These are phyloP conservation scores for Gortyna flavago DNA, from an alignment of 2,888 invertebrate genomes.

Conservation along the genomic window DNA sequence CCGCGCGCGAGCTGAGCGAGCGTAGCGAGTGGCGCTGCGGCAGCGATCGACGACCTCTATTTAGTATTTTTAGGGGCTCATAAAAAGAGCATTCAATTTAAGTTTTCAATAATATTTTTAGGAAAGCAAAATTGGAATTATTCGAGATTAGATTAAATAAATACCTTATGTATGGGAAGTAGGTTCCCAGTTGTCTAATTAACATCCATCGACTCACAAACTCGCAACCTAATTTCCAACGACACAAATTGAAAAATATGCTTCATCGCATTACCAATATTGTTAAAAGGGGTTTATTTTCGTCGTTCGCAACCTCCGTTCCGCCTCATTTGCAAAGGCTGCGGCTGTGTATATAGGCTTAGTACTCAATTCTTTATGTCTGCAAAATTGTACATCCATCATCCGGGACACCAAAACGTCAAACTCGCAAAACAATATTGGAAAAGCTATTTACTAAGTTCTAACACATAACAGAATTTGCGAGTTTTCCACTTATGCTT, in stretches of 20 bases:
- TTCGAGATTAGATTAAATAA: not conserved
- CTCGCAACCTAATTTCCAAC: not conserved
- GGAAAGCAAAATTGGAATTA: not conserved
- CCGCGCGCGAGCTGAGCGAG: not conserved
- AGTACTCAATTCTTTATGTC: conserved; percentile 39
- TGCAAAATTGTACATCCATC: conserved; percentile 50
- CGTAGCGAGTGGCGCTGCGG: not conserved
- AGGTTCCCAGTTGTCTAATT: not conserved
- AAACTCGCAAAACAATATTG: conserved; percentile 45
- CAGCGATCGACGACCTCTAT: not conserved
- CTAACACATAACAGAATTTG: conserved; percentile 26
- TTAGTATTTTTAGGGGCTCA: not conserved
- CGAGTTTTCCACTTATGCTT: conserved; percentile 20
- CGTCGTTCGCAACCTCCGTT: conserved; percentile 26
- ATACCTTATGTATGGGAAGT: not conserved
- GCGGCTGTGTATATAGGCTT: conserved; percentile 11
- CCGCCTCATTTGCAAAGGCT: conserved; percentile 38
- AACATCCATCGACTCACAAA: not conserved
- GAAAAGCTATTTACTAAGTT: conserved; percentile 53
- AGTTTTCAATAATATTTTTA: not conserved
- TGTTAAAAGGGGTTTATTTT: conserved; percentile 20
- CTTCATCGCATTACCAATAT: conserved; percentile 15
- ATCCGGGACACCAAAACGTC: conserved; percentile 48
- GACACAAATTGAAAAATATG: conserved; percentile 9
- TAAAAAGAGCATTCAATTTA: not conserved